Percentiles rank a stretch among this genome's conserved stretches.
Conservation (phyloP, 2,888 invertebrate genomes). For the Apotomis capreana region DNA sequence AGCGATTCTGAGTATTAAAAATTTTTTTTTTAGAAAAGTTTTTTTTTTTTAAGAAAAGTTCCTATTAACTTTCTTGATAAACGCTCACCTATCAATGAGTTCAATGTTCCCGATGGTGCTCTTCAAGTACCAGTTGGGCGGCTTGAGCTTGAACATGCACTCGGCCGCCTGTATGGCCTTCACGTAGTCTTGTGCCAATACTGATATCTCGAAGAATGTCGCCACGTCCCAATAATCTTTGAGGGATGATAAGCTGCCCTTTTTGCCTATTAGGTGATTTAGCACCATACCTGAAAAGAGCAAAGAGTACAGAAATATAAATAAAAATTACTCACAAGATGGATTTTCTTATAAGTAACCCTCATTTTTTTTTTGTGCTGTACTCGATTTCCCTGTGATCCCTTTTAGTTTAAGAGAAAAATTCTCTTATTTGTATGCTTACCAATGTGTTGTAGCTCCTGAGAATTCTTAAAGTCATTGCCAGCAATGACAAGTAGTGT, state of each 20-base stretch:
- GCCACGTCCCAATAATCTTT: slow-evolving; percentile 99
- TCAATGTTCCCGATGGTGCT: slow-evolving; percentile 98
- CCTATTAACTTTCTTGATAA: too few species aligned
- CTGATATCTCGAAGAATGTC: slow-evolving; percentile 99
- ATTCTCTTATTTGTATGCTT: slow-evolving; percentile 44
- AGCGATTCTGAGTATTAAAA: too few species aligned
- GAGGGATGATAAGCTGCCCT: slow-evolving; percentile 95
- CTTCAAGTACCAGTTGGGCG: slow-evolving; percentile 97
- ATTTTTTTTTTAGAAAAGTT: too few species aligned
- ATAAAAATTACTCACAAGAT: slow-evolving; percentile 27
- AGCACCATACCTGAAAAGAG: slow-evolving; percentile 90
- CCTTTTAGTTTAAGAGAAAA: too few species aligned
- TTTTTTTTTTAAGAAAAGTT: too few species aligned
- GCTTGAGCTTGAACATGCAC: slow-evolving; percentile 95
- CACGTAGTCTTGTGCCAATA: slow-evolving; percentile 97
- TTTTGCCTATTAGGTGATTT: slow-evolving; percentile 98
- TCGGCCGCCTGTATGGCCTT: slow-evolving; percentile 99
- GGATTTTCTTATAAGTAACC: too few species aligned
- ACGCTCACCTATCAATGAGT: slow-evolving; percentile 88
- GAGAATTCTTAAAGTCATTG: slow-evolving; percentile 95
- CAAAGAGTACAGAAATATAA: neutral
- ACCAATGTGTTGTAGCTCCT: slow-evolving; percentile 95
- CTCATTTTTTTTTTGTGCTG: too few species aligned
- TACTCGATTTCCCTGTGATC: too few species aligned
- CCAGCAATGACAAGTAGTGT: slow-evolving; percentile 98